Base-by-base conservation (phyloP, 2,113 vertebrate species). In the Paradoxurus hermaphroditus region DNA sequence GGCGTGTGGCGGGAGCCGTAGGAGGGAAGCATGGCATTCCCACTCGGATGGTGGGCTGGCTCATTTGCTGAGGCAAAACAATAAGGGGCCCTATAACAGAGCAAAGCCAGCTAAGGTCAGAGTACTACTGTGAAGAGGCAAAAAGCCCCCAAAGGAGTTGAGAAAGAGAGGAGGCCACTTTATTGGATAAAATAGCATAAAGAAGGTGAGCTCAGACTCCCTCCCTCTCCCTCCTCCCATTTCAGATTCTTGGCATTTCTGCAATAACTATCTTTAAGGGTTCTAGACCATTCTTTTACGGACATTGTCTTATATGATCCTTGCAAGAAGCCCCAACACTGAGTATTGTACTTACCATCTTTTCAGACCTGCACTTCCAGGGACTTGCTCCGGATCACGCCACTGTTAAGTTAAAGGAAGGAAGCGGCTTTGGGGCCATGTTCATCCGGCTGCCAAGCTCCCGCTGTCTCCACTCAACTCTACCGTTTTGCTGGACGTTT, bases 211-310 rank as follows among this genome's bases (percentile, higher is more conserved):
- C 53, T 89, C 51, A 49, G 51, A 21, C 21, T 63, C 7, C 19
- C 31, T n/a, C n/a, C n/a, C n/a, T n/a, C 7, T 81, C 27, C 78
- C 5, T 46, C 59, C 39, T 96, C 75, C 41, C 11, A 10, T 89
- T 70, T 90, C 85, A 79, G 25, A 82, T 49, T 84, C 49, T 70
- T 70, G 68, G n/a, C 23, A 34, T 92, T 95, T 94, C 19, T 81
- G 27, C 81, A 85, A 53, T 84, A 41, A 63, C 29, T 84, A 87
- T 27, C 56, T 78, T 87, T 19, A 59, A 83, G 62, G 44, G 34
- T 16, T 41, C 25, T 2, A n/a, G 78, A 86, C 59, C 34, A 67
- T 89, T 79, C 53, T 49, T 92, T 90, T 79, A 31, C 31, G 36
- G 10, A 15, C 62, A 41, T 46, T 63, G 14, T 70, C 79, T 89